Percentiles rank a stretch among this genome's conserved stretches.
These are phyloP conservation scores for Spinibarbus caldwelli DNA, from an alignment of 2,797 vertebrate genomes.

Conservation along the genomic window DNA sequence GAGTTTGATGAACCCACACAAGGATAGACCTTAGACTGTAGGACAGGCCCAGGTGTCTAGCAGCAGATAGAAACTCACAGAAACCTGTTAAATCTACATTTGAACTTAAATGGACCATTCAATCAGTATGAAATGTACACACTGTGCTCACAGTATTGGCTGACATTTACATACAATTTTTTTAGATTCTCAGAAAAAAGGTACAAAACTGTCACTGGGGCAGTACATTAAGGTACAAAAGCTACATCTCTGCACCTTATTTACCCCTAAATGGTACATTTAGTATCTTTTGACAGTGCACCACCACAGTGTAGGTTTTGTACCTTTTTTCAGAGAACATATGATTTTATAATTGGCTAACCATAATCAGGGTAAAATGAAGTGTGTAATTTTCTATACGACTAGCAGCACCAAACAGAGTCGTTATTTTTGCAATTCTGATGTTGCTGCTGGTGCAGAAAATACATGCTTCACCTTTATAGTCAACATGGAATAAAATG, in stretches of 20 bases:
- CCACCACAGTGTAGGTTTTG: neutral
- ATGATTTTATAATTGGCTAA: neutral
- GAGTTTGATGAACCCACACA: slow-evolving; percentile 56
- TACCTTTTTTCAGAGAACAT: neutral
- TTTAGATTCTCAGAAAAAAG: neutral
- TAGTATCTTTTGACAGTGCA: neutral
- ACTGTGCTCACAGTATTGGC: neutral
- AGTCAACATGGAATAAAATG: neutral
- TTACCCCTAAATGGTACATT: neutral
- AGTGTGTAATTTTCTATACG: neutral
- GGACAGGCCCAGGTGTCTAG: slow-evolving; percentile 23
- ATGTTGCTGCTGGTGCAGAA: neutral
- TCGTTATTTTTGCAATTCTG: neutral
- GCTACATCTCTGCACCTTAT: neutral
- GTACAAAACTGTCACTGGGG: neutral
- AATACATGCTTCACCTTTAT: neutral
- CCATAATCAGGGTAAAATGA: slow-evolving; percentile 1
- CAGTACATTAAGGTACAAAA: neutral
- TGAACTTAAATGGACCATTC: neutral
- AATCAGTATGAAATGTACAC: neutral
- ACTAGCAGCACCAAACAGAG: neutral
- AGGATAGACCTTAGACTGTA: slow-evolving; percentile 66
- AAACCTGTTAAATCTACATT: slow-evolving; percentile 12
- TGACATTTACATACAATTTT: neutral
- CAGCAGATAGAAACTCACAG: neutral